These are phyloP conservation scores for Gallinago undulata DNA, from an alignment of 2,113 vertebrate species.

Conservation along the genomic window DNA sequence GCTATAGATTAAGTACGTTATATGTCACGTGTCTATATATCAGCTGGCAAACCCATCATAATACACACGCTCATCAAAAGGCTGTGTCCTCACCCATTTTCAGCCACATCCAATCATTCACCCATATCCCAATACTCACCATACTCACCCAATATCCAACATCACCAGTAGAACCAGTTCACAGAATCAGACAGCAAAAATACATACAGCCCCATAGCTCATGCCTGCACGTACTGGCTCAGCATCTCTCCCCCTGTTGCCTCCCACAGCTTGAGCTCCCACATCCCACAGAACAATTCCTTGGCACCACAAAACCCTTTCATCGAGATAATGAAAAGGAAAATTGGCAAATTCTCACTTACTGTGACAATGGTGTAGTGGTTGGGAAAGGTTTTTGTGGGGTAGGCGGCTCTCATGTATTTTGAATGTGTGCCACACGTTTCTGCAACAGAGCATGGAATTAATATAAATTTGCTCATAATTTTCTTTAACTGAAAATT, in stretches of 20 bases:
- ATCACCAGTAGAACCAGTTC: neutral
- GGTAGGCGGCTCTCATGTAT: conserved; percentile 88
- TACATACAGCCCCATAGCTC: neutral
- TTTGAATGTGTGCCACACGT: conserved; percentile 83
- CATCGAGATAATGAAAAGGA: neutral
- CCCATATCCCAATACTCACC: accelerated
- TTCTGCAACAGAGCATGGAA: conserved; percentile 77
- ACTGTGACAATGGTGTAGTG: conserved; percentile 96
- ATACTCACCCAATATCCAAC: neutral
- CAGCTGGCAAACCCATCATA: neutral
- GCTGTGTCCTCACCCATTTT: neutral
- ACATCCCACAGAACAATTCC: neutral
- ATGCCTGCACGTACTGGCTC: neutral
- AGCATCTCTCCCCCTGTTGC: neutral
- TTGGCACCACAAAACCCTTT: neutral
- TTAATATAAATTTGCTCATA: neutral
- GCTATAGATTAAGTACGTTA: neutral
- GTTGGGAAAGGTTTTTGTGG: conserved; percentile 97
- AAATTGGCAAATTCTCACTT: conserved; percentile 67
- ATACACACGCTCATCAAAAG: neutral
- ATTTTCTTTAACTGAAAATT: neutral
- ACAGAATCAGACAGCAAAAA: neutral
- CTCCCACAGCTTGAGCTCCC: neutral
- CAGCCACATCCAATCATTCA: accelerated
- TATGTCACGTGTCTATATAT: neutral